Percentiles rank a stretch among this genome's conserved stretches.
Evolutionary conservation across 2,113 vertebrate genomes (phyloP).

Genomic region (Bambusicola thoracicus): DNA sequence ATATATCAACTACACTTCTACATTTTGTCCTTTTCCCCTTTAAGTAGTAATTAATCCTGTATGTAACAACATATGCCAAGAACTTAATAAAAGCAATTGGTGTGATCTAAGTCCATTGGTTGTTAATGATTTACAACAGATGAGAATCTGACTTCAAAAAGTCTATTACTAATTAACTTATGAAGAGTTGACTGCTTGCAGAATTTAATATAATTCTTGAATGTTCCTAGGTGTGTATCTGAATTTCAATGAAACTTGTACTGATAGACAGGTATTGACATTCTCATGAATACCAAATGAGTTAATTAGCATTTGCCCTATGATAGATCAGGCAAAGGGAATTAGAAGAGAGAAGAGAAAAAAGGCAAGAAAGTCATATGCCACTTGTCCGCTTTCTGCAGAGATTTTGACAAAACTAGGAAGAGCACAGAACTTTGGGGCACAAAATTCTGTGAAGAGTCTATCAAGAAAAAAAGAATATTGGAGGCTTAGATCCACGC

Average conservation of each 20-base stretch:
- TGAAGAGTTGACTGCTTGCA: background rate
- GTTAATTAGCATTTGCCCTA: slow-evolving; percentile 21
- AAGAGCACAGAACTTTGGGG: background rate
- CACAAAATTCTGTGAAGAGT: background rate
- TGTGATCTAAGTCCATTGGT: background rate
- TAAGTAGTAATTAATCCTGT: background rate
- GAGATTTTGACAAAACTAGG: background rate
- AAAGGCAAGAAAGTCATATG: background rate
- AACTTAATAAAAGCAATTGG: background rate
- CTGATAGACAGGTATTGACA: slow-evolving; percentile 32
- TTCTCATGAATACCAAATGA: slow-evolving; percentile 50
- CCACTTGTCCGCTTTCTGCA: background rate
- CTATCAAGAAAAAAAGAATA: background rate
- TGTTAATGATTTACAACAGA: slow-evolving; percentile 34
- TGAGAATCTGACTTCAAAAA: slow-evolving; percentile 20
- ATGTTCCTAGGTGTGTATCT: background rate
- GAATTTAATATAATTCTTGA: slow-evolving; percentile 45
- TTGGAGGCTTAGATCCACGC: background rate
- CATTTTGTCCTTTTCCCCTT: background rate
- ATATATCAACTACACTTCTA: background rate
- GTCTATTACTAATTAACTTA: slow-evolving; percentile 28
- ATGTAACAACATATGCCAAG: background rate
- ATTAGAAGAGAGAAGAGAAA: background rate
- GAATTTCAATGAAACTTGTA: slow-evolving; percentile 49
- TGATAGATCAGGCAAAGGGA: background rate